Evolutionary conservation across 2,113 vertebrate species (phyloP).

Genomic region (Calyptomena viridis): DNA sequence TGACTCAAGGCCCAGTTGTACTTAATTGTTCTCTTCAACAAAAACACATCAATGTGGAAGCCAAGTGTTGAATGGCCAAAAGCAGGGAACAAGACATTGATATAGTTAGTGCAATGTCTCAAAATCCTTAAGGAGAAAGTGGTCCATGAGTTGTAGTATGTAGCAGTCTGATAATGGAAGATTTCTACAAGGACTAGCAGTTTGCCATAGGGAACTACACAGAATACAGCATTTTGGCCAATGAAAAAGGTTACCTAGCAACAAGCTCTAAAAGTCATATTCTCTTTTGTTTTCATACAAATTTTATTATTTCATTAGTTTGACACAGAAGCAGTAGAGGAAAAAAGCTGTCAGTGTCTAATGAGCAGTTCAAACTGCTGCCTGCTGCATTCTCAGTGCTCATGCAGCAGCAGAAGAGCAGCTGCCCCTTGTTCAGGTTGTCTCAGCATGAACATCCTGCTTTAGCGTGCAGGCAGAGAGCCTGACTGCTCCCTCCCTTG

Average conservation of each 20-base stretch:
- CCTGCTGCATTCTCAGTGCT: background rate
- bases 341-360: background rate
- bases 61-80: background rate
- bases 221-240: background rate
- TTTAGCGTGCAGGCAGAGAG: background rate
- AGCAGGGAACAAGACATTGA: background rate
- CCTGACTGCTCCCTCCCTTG: background rate
- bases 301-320: background rate
- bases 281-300: background rate
- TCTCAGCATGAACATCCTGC: background rate
- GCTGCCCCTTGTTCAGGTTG: background rate
- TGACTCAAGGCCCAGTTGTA: background rate
- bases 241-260: background rate
- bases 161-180: background rate
- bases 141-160: background rate
- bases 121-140: background rate
- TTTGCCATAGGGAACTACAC: background rate
- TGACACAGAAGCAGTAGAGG: background rate
- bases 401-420: background rate
- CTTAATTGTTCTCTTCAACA: background rate
- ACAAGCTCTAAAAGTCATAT: background rate
- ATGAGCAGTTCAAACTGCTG: background rate
- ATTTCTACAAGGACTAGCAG: background rate
- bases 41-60: background rate
- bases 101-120: background rate